Evolutionary conservation across 2,888 invertebrate species (phyloP).

Genomic region (Oxycera nigricornis): DNA sequence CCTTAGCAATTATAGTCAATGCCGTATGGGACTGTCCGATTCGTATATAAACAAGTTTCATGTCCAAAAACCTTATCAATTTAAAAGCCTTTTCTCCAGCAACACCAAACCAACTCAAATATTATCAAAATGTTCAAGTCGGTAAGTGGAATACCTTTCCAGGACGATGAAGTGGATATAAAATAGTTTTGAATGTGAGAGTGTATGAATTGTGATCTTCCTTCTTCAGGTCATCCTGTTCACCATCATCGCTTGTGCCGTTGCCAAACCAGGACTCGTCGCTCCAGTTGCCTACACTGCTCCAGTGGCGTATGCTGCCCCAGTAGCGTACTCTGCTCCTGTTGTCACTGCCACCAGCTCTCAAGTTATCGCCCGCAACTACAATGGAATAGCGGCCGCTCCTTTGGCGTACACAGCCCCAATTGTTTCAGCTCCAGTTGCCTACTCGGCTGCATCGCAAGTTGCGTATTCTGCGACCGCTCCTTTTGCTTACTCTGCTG

Average conservation of each 20-base stretch:
- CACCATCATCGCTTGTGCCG: slow-evolving; percentile 21
- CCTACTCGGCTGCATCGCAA: slow-evolving; percentile 46
- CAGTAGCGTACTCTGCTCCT: slow-evolving; percentile 62
- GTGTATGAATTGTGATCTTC: too few relatives aligned
- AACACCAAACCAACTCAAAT: background rate
- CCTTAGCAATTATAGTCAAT: background rate
- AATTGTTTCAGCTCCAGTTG: slow-evolving; percentile 43
- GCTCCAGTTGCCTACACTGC: slow-evolving; percentile 45
- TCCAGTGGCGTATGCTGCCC: slow-evolving; percentile 38
- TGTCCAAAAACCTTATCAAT: background rate
- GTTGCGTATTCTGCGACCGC: too few relatives aligned
- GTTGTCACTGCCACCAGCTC: slow-evolving; percentile 48
- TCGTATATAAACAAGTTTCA: slow-evolving; percentile 26
- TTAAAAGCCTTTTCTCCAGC: background rate
- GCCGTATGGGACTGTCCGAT: background rate
- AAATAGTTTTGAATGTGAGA: background rate
- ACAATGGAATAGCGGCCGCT: slow-evolving; percentile 35
- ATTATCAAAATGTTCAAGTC: slow-evolving; percentile 30
- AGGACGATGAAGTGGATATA: background rate
- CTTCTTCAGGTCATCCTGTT: slow-evolving; percentile 3
- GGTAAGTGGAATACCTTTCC: slow-evolving; percentile 13
- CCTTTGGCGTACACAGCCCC: slow-evolving; percentile 25
- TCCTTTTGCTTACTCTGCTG: slow-evolving; percentile 58
- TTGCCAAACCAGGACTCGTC: slow-evolving; percentile 39
- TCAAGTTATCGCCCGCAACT: slow-evolving; percentile 40